Conservation (phyloP, 2,113 vertebrate species). For the Nyctibius bracteatus region DNA sequence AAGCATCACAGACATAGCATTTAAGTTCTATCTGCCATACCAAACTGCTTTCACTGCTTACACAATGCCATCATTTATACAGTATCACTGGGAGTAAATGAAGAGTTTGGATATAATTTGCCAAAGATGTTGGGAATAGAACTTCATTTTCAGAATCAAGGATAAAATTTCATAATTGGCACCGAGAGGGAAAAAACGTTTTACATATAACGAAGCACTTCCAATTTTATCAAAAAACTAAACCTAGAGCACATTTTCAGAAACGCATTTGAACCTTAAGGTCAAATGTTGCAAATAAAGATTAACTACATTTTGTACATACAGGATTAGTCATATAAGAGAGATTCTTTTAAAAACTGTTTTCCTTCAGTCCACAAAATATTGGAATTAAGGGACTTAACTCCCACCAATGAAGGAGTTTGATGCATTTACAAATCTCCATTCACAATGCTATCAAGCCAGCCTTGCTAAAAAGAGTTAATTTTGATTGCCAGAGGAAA, state of each 20-base stretch:
- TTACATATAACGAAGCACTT: background rate
- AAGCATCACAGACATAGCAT: background rate
- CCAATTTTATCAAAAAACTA: background rate
- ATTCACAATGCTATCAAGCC: background rate
- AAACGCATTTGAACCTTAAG: background rate
- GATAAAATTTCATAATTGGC: background rate
- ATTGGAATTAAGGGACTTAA: background rate
- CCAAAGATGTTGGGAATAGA: background rate
- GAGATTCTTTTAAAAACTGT: background rate
- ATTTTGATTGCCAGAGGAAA: background rate
- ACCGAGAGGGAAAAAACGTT: rapidly evolving
- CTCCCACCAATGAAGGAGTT: background rate
- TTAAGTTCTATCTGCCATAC: background rate
- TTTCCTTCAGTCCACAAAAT: background rate
- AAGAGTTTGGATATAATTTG: background rate
- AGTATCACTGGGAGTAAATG: background rate
- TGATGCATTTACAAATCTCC: background rate
- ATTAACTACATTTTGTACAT: background rate
- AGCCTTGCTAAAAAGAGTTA: background rate
- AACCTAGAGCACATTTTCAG: background rate
- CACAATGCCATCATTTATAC: background rate
- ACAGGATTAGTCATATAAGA: background rate
- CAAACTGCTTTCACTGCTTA: background rate
- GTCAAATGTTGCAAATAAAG: background rate
- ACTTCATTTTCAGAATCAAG: background rate